Evolutionary conservation across 2,888 invertebrate species (phyloP).

Genomic region (Loripinus fragilis): DNA sequence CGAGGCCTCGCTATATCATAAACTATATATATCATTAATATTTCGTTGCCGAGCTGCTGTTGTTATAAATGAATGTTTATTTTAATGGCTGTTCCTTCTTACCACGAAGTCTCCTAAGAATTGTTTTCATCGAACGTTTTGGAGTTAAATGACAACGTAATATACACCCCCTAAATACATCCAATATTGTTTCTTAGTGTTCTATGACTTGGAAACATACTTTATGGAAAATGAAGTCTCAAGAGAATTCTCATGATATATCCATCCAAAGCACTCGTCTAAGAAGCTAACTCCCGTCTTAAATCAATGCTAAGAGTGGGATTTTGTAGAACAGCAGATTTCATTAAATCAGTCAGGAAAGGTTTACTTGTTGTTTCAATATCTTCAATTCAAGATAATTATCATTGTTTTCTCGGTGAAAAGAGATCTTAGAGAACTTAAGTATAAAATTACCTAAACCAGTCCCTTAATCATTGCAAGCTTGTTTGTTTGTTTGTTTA

Average conservation of each 20-base stretch:
- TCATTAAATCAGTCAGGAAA: not conserved
- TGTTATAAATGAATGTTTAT: not conserved
- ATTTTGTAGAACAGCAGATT: not conserved
- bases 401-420: too few relatives aligned
- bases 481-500: too few relatives aligned
- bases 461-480: too few relatives aligned
- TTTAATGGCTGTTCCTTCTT: not conserved
- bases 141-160: not conserved
- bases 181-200: not conserved
- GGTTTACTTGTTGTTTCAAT: not conserved
- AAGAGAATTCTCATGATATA: not conserved
- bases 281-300: not conserved
- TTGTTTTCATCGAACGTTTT: not conserved
- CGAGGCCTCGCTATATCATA: too few relatives aligned
- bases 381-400: not conserved
- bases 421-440: too few relatives aligned
- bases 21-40: not conserved
- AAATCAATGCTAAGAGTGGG: not conserved
- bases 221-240: not conserved
- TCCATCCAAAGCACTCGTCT: not conserved
- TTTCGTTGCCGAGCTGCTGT: not conserved
- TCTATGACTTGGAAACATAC: not conserved
- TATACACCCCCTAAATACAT: slow-evolving; percentile 5
- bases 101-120: not conserved
- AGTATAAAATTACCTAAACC: too few relatives aligned